Percentiles rank a stretch among this genome's conserved stretches.
Conservation (phyloP, 64 coral and sea anemone species). For the Montipora sp. region DNA sequence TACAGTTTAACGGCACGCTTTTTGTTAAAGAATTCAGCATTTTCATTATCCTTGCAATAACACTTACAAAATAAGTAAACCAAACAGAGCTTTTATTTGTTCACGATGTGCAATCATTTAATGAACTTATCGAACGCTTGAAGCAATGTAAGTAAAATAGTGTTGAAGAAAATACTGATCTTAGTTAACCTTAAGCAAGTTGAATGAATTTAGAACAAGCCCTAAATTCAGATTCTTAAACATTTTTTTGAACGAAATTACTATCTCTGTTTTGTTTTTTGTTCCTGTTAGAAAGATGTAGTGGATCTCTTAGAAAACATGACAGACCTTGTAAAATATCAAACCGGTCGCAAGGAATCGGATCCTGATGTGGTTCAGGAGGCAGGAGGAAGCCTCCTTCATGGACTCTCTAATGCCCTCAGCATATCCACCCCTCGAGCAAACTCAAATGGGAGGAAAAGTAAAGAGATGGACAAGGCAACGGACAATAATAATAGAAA, state of each 20-base stretch:
- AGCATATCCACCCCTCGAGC: neutral
- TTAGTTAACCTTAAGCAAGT: too few species aligned
- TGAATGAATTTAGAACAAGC: too few species aligned
- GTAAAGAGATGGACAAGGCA: neutral
- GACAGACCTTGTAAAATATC: slow-evolving; percentile 26
- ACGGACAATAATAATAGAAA: neutral
- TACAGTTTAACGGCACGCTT: neutral
- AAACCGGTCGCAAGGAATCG: neutral
- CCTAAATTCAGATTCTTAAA: too few species aligned
- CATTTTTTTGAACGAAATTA: too few species aligned
- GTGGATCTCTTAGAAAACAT: slow-evolving; percentile 61
- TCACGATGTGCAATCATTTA: too few species aligned
- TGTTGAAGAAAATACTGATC: too few species aligned
- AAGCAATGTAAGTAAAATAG: too few species aligned
- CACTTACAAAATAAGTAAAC: too few species aligned
- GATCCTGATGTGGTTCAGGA: slow-evolving; percentile 25
- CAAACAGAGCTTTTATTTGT: too few species aligned
- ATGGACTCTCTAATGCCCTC: slow-evolving; percentile 21
- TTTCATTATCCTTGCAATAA: too few species aligned
- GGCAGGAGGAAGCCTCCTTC: slow-evolving; percentile 25
- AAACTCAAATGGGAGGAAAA: too few species aligned
- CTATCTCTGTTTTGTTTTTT: neutral
- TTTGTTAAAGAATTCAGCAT: neutral
- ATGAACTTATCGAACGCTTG: too few species aligned
- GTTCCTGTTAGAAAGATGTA: slow-evolving; percentile 46